Percentiles rank a stretch among this genome's conserved stretches.
These are phyloP conservation scores for Nesogale talazaci DNA, from an alignment of 2,113 vertebrate species.

Conservation along the genomic window DNA sequence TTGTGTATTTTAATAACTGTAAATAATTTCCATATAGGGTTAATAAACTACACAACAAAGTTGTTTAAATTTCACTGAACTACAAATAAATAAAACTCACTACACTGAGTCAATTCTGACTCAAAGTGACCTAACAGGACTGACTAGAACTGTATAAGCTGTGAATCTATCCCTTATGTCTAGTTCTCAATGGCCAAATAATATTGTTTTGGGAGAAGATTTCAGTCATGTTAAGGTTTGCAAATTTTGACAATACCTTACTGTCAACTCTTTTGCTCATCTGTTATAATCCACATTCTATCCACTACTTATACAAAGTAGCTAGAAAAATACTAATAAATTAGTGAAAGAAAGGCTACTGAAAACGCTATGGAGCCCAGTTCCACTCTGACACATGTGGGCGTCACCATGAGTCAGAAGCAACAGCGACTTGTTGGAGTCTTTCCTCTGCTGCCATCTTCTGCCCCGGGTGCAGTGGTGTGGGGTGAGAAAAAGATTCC, in stretches of 20 bases:
- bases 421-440: not conserved
- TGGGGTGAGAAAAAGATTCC: not conserved
- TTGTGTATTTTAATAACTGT: not conserved
- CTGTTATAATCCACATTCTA: not conserved
- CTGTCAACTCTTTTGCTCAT: not conserved
- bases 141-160: not conserved
- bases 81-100: not conserved
- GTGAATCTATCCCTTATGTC: not conserved
- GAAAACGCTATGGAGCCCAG: not conserved
- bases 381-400: not conserved
- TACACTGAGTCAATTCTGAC: no score
- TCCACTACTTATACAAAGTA: not conserved
- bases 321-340: not conserved
- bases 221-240: not conserved
- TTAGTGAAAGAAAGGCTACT: not conserved
- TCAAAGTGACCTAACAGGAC: no score
- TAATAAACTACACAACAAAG: no score
- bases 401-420: not conserved
- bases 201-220: not conserved
- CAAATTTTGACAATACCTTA: not conserved
- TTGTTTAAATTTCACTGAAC: no score
- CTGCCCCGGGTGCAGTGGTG: no score
- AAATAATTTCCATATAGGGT: not conserved
- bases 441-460: not conserved
- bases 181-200: conserved; percentile 19